Conservation (phyloP, 2,797 vertebrate species). For the Diplodus sargus region DNA sequence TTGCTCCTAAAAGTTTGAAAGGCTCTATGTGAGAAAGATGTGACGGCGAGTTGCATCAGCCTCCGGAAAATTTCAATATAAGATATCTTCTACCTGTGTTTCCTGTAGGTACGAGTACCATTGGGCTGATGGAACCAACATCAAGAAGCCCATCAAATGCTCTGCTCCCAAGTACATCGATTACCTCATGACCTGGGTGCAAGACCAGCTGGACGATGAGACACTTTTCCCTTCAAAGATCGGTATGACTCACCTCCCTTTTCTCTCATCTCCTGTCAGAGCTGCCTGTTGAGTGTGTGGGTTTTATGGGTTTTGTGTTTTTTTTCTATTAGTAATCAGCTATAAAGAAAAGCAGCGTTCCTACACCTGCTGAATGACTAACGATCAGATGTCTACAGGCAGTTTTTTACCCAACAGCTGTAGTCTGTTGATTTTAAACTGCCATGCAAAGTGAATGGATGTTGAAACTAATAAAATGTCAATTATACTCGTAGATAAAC, state of each 20-base stretch:
- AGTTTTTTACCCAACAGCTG: no score
- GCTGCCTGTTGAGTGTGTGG: not conserved
- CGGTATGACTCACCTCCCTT: slow-evolving; percentile 78
- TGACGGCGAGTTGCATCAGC: slow-evolving; percentile 1
- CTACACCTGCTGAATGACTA: not conserved
- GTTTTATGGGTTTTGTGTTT: slow-evolving; percentile 3
- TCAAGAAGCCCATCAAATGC: slow-evolving; percentile 99
- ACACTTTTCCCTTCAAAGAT: slow-evolving; percentile 99
- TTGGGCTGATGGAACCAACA: slow-evolving; percentile 99
- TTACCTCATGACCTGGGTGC: slow-evolving; percentile 99
- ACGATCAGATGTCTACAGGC: not conserved
- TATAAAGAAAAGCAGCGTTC: not conserved
- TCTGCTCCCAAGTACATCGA: slow-evolving; percentile 99
- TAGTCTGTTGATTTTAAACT: slow-evolving; percentile 2
- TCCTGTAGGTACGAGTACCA: slow-evolving; percentile 95
- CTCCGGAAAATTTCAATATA: not conserved
- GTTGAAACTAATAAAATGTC: slow-evolving; percentile 7
- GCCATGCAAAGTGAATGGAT: not conserved
- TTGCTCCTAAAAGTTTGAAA: not conserved
- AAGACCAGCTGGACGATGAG: slow-evolving; percentile 98
- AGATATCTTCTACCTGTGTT: not conserved
- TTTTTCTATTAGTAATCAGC: not conserved
- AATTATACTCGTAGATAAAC: not conserved
- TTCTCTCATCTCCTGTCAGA: not conserved
- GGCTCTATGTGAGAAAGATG: not conserved